A percentile compares a stretch with the other conserved stretches of the same genome.
phyloP scores from a whole-genome alignment of 2,888 invertebrate genomes.

The Drosophila kambysellisi region DNA sequence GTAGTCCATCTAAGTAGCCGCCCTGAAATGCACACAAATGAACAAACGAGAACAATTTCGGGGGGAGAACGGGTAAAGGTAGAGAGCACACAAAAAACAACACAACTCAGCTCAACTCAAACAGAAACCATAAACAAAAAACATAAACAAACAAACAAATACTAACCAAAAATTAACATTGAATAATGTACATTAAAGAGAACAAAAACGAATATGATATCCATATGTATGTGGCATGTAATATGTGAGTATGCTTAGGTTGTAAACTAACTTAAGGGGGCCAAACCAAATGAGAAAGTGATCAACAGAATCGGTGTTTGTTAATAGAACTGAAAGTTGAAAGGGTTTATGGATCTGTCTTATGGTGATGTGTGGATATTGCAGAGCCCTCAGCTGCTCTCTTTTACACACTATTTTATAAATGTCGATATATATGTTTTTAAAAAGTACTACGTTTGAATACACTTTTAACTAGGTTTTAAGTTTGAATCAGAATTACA shows the following conservation, averaged over 20 bases:
- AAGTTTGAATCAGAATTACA: constrained; percentile 12
- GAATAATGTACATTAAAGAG: constrained; percentile 6
- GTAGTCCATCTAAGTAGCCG: constrained; percentile 96
- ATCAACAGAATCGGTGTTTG: constrained; percentile 25
- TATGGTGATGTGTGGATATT: constrained; percentile 45
- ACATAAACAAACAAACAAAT: constrained; percentile 20
- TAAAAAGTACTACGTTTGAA: constrained; percentile 11
- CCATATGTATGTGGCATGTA: constrained; percentile 18
- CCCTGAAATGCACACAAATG: constrained; percentile 89
- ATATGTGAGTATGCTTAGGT: constrained; percentile 26
- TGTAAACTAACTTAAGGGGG: constrained; percentile 34
- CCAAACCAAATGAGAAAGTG: constrained; percentile 22
- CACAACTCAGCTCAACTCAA: constrained; percentile 12
- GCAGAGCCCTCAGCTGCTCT: constrained; percentile 26
- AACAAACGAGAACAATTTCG: constrained; percentile 83
- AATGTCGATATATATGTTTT: not conserved
- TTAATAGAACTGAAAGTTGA: constrained; percentile 34
- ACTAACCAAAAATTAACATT: constrained; percentile 18
- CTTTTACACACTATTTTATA: constrained; percentile 21
- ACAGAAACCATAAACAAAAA: not conserved
- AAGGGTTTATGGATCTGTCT: constrained; percentile 47
- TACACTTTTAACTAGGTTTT: constrained; percentile 31
- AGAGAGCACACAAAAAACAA: constrained; percentile 32
- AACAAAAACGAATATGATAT: constrained; percentile 32
- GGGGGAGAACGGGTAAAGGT: constrained; percentile 66